Percentiles rank a stretch among this genome's conserved stretches.
These are phyloP conservation scores for Cheilosia vulpina DNA, from an alignment of 2,888 invertebrate species.

Conservation along the genomic window DNA sequence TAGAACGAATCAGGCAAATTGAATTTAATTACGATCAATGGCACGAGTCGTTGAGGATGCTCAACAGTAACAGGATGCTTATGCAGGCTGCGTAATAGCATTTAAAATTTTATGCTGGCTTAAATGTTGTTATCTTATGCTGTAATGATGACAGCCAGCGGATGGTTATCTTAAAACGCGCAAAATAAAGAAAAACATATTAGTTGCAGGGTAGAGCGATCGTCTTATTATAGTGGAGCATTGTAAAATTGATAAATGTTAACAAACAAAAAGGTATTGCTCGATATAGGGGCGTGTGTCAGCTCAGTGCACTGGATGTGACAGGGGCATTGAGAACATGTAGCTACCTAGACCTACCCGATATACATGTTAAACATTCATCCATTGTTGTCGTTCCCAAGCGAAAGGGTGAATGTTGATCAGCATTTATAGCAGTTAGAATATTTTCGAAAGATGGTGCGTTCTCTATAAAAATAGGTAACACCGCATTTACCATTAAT, in stretches of 20 bases:
- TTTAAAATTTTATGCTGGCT: slow-evolving; percentile 59
- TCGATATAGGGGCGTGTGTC: slow-evolving; percentile 18
- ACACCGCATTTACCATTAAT: too few species aligned
- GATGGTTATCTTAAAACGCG: slow-evolving; percentile 36
- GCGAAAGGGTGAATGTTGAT: too few species aligned
- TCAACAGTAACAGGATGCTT: slow-evolving; percentile 44
- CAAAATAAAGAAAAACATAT: slow-evolving; percentile 9
- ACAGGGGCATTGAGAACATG: neutral
- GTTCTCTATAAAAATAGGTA: too few species aligned
- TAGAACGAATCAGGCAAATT: slow-evolving; percentile 48
- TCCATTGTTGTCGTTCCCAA: too few species aligned
- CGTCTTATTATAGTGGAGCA: slow-evolving; percentile 23
- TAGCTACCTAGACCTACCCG: too few species aligned
- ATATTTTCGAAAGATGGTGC: too few species aligned
- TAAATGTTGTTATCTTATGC: slow-evolving; percentile 13
- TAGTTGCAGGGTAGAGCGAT: slow-evolving; percentile 7
- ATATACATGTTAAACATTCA: too few species aligned
- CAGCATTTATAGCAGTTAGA: too few species aligned
- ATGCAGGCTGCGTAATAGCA: slow-evolving; percentile 62
- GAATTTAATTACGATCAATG: slow-evolving; percentile 66
- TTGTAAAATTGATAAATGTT: slow-evolving; percentile 17
- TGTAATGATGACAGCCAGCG: slow-evolving; percentile 45
- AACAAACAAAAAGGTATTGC: neutral
- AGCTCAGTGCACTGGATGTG: neutral
- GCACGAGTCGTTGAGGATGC: slow-evolving; percentile 35